Conservation (phyloP, 2,113 vertebrate genomes). For the Macrotus californicus region DNA sequence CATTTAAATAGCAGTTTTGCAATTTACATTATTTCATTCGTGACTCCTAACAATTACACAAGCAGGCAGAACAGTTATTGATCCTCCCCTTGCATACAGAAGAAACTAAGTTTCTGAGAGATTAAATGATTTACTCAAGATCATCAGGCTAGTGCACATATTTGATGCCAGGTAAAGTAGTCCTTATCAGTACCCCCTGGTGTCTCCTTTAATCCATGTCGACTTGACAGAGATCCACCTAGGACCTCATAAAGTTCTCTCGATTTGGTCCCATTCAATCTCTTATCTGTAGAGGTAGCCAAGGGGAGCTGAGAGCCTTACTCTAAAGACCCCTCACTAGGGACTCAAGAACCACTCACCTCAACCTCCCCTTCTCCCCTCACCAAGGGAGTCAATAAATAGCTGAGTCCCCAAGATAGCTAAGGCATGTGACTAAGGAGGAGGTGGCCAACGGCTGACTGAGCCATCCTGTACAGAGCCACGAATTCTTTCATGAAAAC, state of each 20-base stretch:
- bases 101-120: not conserved
- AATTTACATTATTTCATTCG: not conserved
- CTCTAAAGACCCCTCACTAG: not conserved
- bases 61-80: not conserved
- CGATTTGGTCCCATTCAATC: not conserved
- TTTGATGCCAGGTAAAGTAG: not conserved
- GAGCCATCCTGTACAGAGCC: not conserved
- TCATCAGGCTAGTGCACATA: not conserved
- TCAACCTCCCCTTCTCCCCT: not conserved
- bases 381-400: not conserved
- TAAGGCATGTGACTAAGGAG: not conserved
- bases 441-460: fast-evolving
- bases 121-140: not conserved
- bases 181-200: not conserved
- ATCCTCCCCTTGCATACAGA: not conserved
- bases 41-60: not conserved
- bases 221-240: not conserved
- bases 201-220: not conserved
- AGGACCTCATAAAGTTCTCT: not conserved
- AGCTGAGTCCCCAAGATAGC: not conserved
- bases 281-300: not conserved
- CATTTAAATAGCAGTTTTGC: not conserved
- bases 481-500: not conserved
- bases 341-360: not conserved
- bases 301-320: not conserved